Base-by-base conservation (phyloP, 2,797 vertebrate genomes). In the Neosalanx taihuensis region DNA sequence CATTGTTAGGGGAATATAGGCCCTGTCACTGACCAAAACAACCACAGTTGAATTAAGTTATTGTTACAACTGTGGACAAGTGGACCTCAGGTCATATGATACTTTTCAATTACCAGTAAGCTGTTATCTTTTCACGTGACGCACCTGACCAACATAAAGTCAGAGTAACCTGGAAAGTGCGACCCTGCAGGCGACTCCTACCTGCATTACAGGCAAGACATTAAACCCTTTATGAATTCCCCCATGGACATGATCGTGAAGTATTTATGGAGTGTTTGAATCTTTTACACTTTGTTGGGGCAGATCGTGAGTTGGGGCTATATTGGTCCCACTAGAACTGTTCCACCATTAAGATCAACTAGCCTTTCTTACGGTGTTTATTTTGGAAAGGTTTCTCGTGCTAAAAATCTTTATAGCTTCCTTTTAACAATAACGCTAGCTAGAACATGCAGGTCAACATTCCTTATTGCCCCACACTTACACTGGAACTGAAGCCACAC, bases 201-300 rank as follows among this genome's bases (percentile, higher is more conserved):
- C 79, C 90, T 80, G 85, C 12, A 62, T 35, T 37, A 65, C 57
- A 77, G 53, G 64, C 62, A 57, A 64, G 66, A 87, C 88, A 87
- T 89, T 85, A 84, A 90, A 88, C 78, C 83, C 75, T 81, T 81
- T 85, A 29, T 66, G 33, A 76, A 79, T 77, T 72, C 69, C 64
- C 69, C 57, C 67, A 74, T 71, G 84, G 83, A 87, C 80, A 83
- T 62, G 35, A 79, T 56, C 67, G 64, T 70, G 71, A 80, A 81
- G 81, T 75, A 87, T 89, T 86, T 83, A 89, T 74, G 67, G 62
- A 41, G 76, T 84, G 86, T 84, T 83, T 80, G 79, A 79, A 79
- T 82, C 79, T 82, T 88, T 84, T 79, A 86, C 78, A 78, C 41
- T 46, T 57, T 31, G 53, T 20, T 35, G 26, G 30, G 26, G n/a